Evolutionary conservation across 2,888 invertebrate species (phyloP), one percentile per base, ranked within the genome.

Genomic region (Arctia plantaginis): DNA sequence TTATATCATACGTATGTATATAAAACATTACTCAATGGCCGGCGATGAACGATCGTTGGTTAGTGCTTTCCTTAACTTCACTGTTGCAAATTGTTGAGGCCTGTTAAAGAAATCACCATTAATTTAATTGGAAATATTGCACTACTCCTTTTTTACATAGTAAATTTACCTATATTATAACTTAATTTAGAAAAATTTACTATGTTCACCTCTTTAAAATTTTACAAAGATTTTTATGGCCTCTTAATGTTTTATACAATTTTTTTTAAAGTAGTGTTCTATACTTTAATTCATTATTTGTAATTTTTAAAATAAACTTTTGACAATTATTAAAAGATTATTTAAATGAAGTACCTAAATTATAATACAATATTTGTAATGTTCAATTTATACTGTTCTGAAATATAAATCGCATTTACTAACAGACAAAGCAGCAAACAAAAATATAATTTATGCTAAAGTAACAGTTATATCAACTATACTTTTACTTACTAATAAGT

Each of bases 11-110:
- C 86, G 86, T 83, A 82, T 30, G 30, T 88, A 89, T 87, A 91
- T 87, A 91, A 90, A 89, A 91, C 85, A 90, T 87, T 88, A 89
- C 80, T 96, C 96, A 90, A 97, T 96, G 94, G 98, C 97, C 84
- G 98, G 98, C 86, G 98, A 97, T 84, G 98, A 98, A 87, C 98
- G 97, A 94, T 98, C 98, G 93, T 98, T 98, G 90, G 98, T 98
- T 96, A 98, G 97, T 89, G 98, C 97, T 96, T 98, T 98, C 92
- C 98, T 97, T 92, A 98, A 97, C 96, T 98, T 98, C 92, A 98
- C 98, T 79, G 98, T 98, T 78, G 98, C 98, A 92, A 98, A 98
- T 93, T 98, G 97, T 93, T 98, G 98, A 89, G 97, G 97, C 96
- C 98, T 98, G 97, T 13, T 81, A 94, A 95, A 84, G 75, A 87